These are phyloP conservation scores for Cygnus buccinator DNA, from an alignment of 2,113 vertebrate species.

Conservation along the genomic window DNA sequence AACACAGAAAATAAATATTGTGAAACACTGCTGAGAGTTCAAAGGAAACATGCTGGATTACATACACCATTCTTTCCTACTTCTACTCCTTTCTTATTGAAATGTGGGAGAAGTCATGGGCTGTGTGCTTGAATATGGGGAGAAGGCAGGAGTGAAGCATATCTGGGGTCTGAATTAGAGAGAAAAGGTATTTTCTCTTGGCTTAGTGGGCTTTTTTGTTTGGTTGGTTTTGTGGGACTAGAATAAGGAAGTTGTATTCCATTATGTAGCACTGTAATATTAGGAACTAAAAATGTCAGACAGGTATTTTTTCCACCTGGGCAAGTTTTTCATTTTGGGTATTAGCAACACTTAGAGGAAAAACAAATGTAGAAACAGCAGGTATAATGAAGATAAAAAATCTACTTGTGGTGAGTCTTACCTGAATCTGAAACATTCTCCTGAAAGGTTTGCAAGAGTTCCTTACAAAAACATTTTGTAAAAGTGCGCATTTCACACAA, in stretches of 20 bases:
- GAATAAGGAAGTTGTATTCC: not conserved
- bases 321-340: not conserved
- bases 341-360: not conserved
- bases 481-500: not conserved
- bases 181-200: not conserved
- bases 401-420: not conserved
- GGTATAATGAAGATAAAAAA: not conserved
- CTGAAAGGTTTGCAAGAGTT: not conserved
- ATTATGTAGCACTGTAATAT: not conserved
- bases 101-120: not conserved
- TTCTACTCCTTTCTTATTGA: not conserved
- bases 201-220: not conserved
- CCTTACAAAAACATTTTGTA: not conserved
- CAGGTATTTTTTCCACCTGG: not conserved
- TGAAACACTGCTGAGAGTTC: not conserved
- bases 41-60: not conserved
- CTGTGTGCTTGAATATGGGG: not conserved
- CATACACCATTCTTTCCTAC: not conserved
- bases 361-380: not conserved
- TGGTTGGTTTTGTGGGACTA: not conserved
- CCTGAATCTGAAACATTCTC: not conserved
- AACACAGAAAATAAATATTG: not conserved
- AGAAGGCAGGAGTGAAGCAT: not conserved
- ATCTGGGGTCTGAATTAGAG: not conserved
- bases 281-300: not conserved